These are phyloP conservation scores for Drosophila paracracens DNA, from an alignment of 2,888 invertebrate genomes.

Conservation along the genomic window DNA sequence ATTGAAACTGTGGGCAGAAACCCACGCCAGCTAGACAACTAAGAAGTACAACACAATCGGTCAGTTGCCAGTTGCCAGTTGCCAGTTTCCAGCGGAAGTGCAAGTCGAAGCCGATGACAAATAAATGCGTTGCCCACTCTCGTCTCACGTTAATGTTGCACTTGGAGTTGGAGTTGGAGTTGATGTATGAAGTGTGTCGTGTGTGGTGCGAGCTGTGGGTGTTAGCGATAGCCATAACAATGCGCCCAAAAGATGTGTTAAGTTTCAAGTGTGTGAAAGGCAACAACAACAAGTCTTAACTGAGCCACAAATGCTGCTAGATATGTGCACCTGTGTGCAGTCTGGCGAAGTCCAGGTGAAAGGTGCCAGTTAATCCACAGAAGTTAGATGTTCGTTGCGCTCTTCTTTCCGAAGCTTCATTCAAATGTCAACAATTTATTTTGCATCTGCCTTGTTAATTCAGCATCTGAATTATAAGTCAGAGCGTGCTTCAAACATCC, in stretches of 20 bases:
- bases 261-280: background rate
- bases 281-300: background rate
- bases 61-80: constrained; percentile 1
- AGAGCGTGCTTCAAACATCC: background rate
- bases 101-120: constrained; percentile 26
- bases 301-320: background rate
- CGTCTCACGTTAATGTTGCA: background rate
- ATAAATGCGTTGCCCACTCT: constrained; percentile 34
- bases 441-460: background rate
- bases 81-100: constrained; percentile 43
- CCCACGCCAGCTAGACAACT: constrained; percentile 21
- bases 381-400: background rate
- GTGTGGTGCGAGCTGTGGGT: constrained; percentile 18
- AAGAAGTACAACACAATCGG: background rate
- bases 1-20: constrained; percentile 10
- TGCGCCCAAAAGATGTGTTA: background rate
- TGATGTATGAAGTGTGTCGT: background rate
- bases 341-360: background rate
- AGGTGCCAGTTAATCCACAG: background rate
- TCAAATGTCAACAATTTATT: background rate
- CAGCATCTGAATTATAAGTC: background rate
- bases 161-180: background rate
- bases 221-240: constrained; percentile 2
- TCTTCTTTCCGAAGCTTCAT: background rate
- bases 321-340: background rate